A percentile compares a stretch with the other conserved stretches of the same genome.
These are phyloP conservation scores for Aplochiton taeniatus DNA, from an alignment of 2,797 vertebrate genomes.

Conservation along the genomic window DNA sequence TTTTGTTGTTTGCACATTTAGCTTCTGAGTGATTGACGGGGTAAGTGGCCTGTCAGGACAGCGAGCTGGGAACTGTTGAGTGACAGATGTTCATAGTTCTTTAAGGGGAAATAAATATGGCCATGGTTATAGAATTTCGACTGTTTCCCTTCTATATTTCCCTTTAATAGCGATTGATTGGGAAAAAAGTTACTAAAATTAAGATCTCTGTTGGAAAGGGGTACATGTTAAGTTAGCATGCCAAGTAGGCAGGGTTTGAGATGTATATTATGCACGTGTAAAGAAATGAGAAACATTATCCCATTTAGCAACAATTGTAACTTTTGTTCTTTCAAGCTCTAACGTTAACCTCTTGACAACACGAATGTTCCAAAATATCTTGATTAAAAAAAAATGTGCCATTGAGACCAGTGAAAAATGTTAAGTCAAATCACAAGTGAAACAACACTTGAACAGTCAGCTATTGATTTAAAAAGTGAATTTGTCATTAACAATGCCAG, in stretches of 20 bases:
- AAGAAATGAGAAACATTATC: slow-evolving; percentile 17
- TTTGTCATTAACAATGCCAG: not conserved
- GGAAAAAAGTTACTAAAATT: slow-evolving; percentile 19
- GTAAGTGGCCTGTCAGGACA: slow-evolving; percentile 45
- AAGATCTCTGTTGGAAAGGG: slow-evolving; percentile 24
- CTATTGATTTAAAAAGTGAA: not conserved
- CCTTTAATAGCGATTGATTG: slow-evolving; percentile 16
- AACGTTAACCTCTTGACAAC: no score
- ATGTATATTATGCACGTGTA: slow-evolving; percentile 45
- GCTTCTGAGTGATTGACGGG: slow-evolving; percentile 63
- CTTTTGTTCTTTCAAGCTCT: not conserved
- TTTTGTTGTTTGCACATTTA: slow-evolving; percentile 78
- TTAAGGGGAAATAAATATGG: slow-evolving; percentile 27
- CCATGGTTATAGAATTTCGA: slow-evolving; percentile 35
- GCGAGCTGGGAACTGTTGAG: slow-evolving; percentile 40
- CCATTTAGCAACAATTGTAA: slow-evolving; percentile 17
- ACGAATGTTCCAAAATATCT: not conserved
- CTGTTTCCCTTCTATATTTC: slow-evolving; percentile 35
- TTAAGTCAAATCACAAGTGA: not conserved
- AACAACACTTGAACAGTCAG: not conserved
- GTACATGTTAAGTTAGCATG: slow-evolving; percentile 35
- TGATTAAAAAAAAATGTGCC: slow-evolving; percentile 6
- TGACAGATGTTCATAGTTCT: slow-evolving; percentile 9
- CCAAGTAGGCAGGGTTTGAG: slow-evolving; percentile 40
- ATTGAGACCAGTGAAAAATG: not conserved